Evolutionary conservation across 1,140 invertebrate species (phyloP), one percentile per base, ranked within the genome.

Genomic region (Penaeus indicus): DNA sequence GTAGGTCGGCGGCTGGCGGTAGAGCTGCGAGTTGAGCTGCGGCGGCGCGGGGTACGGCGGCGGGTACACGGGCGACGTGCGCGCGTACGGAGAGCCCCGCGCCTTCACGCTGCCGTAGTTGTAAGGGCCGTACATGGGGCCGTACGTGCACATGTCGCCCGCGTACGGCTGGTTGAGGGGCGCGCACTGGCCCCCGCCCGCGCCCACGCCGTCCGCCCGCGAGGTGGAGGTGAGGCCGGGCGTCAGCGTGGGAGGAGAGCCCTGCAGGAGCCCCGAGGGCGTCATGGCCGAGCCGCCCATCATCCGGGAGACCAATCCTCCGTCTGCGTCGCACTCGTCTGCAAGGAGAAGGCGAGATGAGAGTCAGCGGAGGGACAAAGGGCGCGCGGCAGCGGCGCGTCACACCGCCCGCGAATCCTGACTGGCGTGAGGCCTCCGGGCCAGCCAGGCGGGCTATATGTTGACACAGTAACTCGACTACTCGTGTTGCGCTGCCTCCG

Each of bases 141-240:
- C 88, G 47, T 89, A 89, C 4, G 83, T 81, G 47, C 88, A 89
- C 88, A 89, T 85, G n/a, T 89, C 88, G n/a, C 63, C 84, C 19
- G 83, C 88, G 67, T 89, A 89, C 0, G 88, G 88, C 19, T 89
- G 88, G 83, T 85, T 89, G 38, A 89, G 78, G 78, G 88, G 18
- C 8, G 61, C 77, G 47, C 88, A 89, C 64, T 88, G 87, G 22
- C 54, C 62, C 3, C 42, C 67, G 18, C 67, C 63, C 54, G 54
- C 54, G 32, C 85, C 85, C 21, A 19, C 69, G 19, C 63, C 86
- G 18, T 75, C 86, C 27, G 77, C 22, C 4, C 67, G 61, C 27
- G 42, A 38, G 13, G 63, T 21, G 63, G 63, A 22, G 62, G 27
- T 63, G 47, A 60, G 84, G 54, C 61, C 42, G 22, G 63, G 78